Evolutionary conservation across 1,140 invertebrate genomes (phyloP).

Genomic region (Cecropterus lyciades): DNA sequence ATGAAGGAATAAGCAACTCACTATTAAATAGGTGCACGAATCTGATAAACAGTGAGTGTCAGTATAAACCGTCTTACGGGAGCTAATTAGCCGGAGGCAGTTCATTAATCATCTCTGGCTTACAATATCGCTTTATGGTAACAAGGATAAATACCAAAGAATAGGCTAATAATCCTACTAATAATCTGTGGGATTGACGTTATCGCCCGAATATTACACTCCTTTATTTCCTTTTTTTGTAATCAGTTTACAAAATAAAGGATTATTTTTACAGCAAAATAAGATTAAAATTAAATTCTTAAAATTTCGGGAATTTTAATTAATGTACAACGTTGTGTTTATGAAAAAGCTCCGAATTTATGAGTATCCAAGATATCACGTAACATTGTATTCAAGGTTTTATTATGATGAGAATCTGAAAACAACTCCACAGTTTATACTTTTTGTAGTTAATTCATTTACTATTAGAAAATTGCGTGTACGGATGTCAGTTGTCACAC

Average conservation of each 20-base stretch:
- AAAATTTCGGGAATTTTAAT: too few species aligned
- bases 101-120: slow-evolving; percentile 23
- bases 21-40: neutral
- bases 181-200: slow-evolving; percentile 2
- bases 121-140: slow-evolving; percentile 23
- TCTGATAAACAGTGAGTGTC: slow-evolving; percentile 7
- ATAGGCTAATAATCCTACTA: slow-evolving; percentile 24
- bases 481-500: slow-evolving; percentile 1
- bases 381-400: too few species aligned
- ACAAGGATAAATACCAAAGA: slow-evolving; percentile 30
- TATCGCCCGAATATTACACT: neutral
- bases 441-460: neutral
- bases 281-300: neutral
- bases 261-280: neutral
- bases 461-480: slow-evolving; percentile 9
- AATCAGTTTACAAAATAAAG: neutral
- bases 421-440: too few species aligned
- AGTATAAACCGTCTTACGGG: slow-evolving; percentile 17
- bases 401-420: too few species aligned
- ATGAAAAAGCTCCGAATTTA: too few species aligned
- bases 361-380: too few species aligned
- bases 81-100: slow-evolving; percentile 16
- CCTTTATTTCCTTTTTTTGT: neutral
- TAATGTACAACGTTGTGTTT: too few species aligned
- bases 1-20: too few species aligned